phyloP scores from a whole-genome alignment of 2,797 vertebrate genomes.

The Onychomys torridus region DNA sequence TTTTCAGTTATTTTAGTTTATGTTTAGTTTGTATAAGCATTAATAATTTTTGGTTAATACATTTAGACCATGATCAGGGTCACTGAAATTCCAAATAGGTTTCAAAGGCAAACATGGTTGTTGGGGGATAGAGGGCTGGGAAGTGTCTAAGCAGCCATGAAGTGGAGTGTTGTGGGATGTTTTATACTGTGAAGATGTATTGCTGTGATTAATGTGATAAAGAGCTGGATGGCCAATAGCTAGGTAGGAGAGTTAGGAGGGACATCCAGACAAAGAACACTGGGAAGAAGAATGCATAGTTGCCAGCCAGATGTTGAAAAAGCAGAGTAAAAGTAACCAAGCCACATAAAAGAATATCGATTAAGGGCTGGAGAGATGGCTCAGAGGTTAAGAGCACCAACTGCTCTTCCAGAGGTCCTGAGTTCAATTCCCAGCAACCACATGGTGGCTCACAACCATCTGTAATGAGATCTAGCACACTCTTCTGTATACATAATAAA shows the following conservation, averaged over 20 bases:
- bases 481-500: too few species aligned
- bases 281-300: background rate
- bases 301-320: background rate
- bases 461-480: too few species aligned
- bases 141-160: background rate
- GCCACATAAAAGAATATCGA: background rate
- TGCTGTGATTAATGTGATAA: background rate
- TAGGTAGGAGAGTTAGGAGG: background rate
- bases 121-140: background rate
- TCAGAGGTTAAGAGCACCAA: too few species aligned
- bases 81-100: background rate
- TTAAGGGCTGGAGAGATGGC: too few species aligned
- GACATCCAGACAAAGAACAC: background rate
- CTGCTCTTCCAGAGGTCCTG: too few species aligned
- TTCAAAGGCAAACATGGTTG: background rate
- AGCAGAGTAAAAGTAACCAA: background rate
- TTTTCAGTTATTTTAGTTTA: background rate
- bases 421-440: too few species aligned
- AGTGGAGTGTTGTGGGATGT: background rate
- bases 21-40: background rate
- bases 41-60: background rate
- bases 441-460: too few species aligned
- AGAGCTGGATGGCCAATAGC: background rate
- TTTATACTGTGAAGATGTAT: background rate
- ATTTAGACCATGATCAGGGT: background rate